Evolutionary conservation across 2,113 vertebrate genomes (phyloP).

Genomic region (Mormyrus lacerda): DNA sequence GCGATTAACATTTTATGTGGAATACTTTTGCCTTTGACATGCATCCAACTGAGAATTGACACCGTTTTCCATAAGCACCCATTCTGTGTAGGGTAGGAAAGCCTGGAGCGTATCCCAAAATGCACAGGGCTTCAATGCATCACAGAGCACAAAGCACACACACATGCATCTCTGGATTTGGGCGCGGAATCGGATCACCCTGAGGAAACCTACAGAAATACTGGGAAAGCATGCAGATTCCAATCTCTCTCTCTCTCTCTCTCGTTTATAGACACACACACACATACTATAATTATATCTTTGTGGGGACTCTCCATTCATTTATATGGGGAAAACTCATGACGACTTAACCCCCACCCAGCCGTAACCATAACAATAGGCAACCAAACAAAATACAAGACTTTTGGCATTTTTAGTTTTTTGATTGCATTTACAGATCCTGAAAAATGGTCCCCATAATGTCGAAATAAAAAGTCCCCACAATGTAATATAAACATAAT

Average conservation of each 20-base stretch:
- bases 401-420: background rate
- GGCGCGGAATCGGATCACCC: background rate
- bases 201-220: background rate
- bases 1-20: background rate
- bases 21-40: background rate
- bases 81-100: background rate
- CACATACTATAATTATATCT: background rate
- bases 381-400: background rate
- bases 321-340: background rate
- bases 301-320: background rate
- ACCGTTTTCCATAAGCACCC: background rate
- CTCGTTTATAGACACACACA: background rate
- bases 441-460: background rate
- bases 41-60: background rate
- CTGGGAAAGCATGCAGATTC: background rate
- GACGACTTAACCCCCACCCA: background rate
- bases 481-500: background rate
- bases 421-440: background rate
- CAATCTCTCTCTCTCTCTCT: background rate
- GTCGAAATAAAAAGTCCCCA: background rate
- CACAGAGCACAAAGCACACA: background rate
- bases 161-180: background rate
- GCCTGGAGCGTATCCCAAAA: background rate
- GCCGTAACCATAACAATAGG: background rate
- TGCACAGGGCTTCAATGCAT: background rate